phyloP scores from a whole-genome alignment of 2,888 invertebrate genomes.

The Hololepta plana region DNA sequence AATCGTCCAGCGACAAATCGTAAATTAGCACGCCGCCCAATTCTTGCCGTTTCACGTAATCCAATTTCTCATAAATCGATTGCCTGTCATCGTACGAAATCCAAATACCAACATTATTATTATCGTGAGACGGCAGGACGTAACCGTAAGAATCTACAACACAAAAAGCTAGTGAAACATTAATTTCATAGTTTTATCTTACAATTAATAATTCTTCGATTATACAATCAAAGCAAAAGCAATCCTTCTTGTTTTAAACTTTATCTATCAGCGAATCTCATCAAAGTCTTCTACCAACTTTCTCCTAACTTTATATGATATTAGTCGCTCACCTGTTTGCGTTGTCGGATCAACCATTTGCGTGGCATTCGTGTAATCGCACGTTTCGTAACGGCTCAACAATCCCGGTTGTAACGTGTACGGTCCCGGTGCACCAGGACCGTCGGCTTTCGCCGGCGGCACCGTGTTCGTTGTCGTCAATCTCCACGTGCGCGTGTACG shows the following conservation, averaged over 20 bases:
- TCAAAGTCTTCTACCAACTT: too few relatives aligned
- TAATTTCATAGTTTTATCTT: conserved; percentile 1
- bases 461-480: conserved; percentile 58
- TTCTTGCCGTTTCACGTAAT: conserved; percentile 50
- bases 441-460: conserved; percentile 50
- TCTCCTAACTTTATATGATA: too few relatives aligned
- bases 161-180: conserved; percentile 6
- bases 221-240: not conserved
- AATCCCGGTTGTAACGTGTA: conserved; percentile 53
- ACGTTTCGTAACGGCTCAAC: conserved; percentile 64
- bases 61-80: conserved; percentile 60
- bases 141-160: conserved; percentile 54
- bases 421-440: conserved; percentile 52
- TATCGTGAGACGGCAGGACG: conserved; percentile 47
- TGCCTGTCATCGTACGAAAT: conserved; percentile 69
- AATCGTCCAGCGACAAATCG: conserved; percentile 65
- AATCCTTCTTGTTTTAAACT: not conserved
- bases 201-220: not conserved
- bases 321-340: too few relatives aligned
- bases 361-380: conserved; percentile 54
- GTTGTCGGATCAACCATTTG: too few relatives aligned
- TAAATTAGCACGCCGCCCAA: conserved; percentile 61
- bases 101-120: conserved; percentile 58
- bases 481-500: conserved; percentile 62
- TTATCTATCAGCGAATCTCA: too few relatives aligned